Evolutionary conservation across 2,113 vertebrate species (phyloP).

Genomic region (Pangasianodon hypophthalmus): DNA sequence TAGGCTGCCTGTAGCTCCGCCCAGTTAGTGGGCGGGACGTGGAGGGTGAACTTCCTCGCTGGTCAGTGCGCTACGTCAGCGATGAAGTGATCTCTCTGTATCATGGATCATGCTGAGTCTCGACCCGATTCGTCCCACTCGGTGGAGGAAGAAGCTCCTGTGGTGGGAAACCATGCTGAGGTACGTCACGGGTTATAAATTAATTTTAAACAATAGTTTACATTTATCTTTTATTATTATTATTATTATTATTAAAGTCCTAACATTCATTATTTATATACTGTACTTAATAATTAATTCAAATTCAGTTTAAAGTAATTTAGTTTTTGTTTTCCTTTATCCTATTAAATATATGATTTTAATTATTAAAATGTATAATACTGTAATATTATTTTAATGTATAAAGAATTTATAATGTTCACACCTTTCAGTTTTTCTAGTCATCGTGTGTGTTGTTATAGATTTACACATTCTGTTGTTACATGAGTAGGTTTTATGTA

Average conservation of each 20-base stretch:
- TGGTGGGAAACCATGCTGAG: conserved; percentile 69
- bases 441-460: background rate
- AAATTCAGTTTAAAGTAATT: background rate
- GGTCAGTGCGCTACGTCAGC: conserved; percentile 44
- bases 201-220: background rate
- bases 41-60: conserved; percentile 49
- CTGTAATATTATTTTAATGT: background rate
- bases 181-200: conserved; percentile 44
- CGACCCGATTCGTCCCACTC: conserved; percentile 50
- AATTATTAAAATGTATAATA: background rate
- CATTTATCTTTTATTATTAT: background rate
- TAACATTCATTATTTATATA: background rate
- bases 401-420: background rate
- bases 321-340: background rate
- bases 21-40: background rate
- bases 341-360: background rate
- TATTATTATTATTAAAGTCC: background rate
- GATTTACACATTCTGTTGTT: background rate
- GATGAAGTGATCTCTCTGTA: conserved; percentile 52
- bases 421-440: background rate
- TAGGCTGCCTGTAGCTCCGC: background rate
- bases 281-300: background rate
- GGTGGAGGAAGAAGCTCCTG: conserved; percentile 50
- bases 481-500: background rate
- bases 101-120: conserved; percentile 58